Evolutionary conservation across 2,888 invertebrate species (phyloP), one percentile per base, ranked within the genome.

Genomic region (Timema podura): DNA sequence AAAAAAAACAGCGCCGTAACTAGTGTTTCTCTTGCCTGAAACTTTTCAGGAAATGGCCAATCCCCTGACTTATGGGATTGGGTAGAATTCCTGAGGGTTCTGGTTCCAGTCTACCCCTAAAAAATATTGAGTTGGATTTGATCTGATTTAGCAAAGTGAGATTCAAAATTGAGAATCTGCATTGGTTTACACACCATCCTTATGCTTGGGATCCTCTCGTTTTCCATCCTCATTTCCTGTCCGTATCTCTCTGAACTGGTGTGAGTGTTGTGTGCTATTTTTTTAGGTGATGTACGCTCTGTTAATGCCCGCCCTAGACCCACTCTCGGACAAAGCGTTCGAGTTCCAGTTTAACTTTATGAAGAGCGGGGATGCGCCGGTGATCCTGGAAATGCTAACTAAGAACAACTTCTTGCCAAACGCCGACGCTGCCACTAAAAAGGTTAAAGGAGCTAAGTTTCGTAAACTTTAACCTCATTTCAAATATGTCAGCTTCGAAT

Each of bases 251-350:
- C 30, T 30, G 30, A 30, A 30, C 30, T 30, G 44, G 44, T 2
- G n/a, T 7, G 5, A 9, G 0, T 8, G 9, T 11, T n/a, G 30
- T 65, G 48, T 74, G 67, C 54, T 71, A 66, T 71, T 71, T 70
- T 73, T 80, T 82, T 16, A 89, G 88, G 89, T 96, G 66, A 84
- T 96, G 73, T 95, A 97, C 81, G 91, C 95, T 73, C 86, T 96
- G 80, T 84, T 98, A 74, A 93, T 98, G 91, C 98, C 98, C 13
- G 94, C 96, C 8, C 83, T 89, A 9, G 93, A 93, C 77, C 90
- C 92, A 2, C 85, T 90, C 76, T 87, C 93, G 2, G 92, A 92
- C 61, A 89, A 90, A 79, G 87, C 89, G 6, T 87, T 87, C 79
- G 88, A 89, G 76, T 89, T 91, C 79, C 89, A 89, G 79, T 86